These are phyloP conservation scores for Peromyscus californicus DNA, from an alignment of 2,113 vertebrate species.

Conservation along the genomic window DNA sequence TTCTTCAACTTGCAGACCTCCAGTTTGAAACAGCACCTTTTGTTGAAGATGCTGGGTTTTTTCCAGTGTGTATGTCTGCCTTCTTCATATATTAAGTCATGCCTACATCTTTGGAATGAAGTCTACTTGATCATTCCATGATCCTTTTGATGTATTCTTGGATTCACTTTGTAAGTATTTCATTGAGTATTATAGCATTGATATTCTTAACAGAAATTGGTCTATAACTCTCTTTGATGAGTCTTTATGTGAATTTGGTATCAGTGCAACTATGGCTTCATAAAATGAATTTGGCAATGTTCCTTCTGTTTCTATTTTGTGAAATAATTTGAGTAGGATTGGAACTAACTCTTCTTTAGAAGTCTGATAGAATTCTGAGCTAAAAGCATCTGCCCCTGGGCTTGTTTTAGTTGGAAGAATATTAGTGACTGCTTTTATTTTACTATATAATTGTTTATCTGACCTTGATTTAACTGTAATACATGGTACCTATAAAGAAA, in stretches of 20 bases:
- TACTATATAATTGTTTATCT: not conserved
- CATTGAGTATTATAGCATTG: not conserved
- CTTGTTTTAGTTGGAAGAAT: not conserved
- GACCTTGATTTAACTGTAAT: too few relatives aligned
- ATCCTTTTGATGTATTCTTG: not conserved
- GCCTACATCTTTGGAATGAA: not conserved
- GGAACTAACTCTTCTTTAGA: not conserved
- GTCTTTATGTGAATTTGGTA: not conserved
- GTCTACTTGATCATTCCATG: not conserved
- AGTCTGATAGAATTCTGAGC: not conserved
- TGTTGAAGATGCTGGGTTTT: too few relatives aligned
- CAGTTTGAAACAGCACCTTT: too few relatives aligned
- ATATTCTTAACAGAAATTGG: not conserved
- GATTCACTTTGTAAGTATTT: not conserved
- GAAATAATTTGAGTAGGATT: not conserved
- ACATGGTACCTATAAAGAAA: not conserved
- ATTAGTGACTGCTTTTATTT: not conserved
- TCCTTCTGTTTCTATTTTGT: not conserved
- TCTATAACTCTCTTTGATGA: not conserved
- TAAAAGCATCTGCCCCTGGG: not conserved
- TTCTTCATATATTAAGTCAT: not conserved
- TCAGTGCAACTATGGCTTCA: not conserved
- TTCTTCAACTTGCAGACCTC: too few relatives aligned
- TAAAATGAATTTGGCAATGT: not conserved
- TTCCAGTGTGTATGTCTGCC: too few relatives aligned